These are phyloP conservation scores for Amiota communis DNA, from an alignment of 2,888 invertebrate genomes.

Conservation along the genomic window DNA sequence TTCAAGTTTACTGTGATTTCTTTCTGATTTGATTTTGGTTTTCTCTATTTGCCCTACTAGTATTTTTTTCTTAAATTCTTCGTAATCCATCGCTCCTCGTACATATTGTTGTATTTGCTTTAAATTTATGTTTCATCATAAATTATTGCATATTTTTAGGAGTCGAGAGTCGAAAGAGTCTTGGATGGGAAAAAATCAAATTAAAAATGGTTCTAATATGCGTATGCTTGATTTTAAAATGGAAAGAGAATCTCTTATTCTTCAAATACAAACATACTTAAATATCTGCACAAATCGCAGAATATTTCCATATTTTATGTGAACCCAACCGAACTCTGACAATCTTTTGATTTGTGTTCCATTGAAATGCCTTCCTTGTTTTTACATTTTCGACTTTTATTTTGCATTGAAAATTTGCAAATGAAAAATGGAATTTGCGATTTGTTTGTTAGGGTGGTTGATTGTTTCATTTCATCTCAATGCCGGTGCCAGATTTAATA, in stretches of 20 bases:
- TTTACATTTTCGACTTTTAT: background rate
- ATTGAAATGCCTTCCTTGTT: constrained; percentile 2
- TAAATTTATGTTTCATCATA: constrained; percentile 3
- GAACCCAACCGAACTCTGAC: background rate
- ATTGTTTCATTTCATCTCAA: background rate
- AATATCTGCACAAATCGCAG: background rate
- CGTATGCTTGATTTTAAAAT: no score
- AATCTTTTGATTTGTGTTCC: constrained; percentile 22
- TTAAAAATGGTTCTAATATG: no score
- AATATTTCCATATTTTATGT: constrained; percentile 2
- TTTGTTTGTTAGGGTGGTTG: background rate
- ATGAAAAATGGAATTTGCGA: constrained; percentile 21
- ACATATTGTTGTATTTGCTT: no score
- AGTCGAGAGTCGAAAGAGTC: background rate
- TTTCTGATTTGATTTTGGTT: constrained; percentile 5
- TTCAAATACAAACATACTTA: no score
- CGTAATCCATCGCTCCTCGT: background rate
- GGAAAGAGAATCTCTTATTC: no score
- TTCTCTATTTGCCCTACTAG: background rate
- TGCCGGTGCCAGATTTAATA: background rate
- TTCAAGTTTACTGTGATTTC: constrained; percentile 21
- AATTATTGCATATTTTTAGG: constrained; percentile 12
- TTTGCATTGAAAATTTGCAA: constrained; percentile 22
- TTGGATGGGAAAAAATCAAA: background rate
- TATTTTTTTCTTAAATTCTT: background rate